A percentile compares a stretch with the other conserved stretches of the same genome.
These are phyloP conservation scores for Florisuga fusca DNA, from an alignment of 2,797 vertebrate species.

Conservation along the genomic window DNA sequence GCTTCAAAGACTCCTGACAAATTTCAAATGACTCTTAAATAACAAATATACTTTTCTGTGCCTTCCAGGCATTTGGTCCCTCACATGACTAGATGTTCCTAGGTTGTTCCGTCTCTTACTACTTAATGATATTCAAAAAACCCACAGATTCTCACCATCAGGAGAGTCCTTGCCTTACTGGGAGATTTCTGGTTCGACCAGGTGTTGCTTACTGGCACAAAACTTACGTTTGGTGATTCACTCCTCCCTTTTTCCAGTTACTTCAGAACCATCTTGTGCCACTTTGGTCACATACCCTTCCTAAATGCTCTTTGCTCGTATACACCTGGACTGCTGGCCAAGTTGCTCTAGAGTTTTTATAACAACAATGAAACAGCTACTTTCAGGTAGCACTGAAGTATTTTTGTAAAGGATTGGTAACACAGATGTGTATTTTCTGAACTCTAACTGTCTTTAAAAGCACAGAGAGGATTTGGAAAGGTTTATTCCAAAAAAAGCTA, in stretches of 20 bases:
- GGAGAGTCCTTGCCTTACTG: not conserved
- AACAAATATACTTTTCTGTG: not conserved
- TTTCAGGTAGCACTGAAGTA: not conserved
- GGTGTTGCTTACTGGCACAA: not conserved
- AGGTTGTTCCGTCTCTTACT: not conserved
- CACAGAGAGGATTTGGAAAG: slow-evolving; percentile 34
- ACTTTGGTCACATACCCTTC: not conserved
- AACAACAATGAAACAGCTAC: not conserved
- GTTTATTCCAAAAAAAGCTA: slow-evolving; percentile 31
- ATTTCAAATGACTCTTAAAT: not conserved
- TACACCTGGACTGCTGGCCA: not conserved
- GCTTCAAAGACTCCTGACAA: not conserved
- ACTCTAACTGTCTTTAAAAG: slow-evolving; percentile 64
- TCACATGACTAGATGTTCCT: not conserved
- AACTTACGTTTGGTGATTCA: not conserved
- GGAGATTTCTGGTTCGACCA: not conserved
- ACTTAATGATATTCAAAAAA: not conserved
- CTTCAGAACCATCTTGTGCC: not conserved
- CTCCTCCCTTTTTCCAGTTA: not conserved
- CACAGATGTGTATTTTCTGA: not conserved
- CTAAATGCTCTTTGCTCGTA: not conserved
- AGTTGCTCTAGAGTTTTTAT: not conserved
- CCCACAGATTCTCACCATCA: not conserved
- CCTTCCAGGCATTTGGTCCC: not conserved
- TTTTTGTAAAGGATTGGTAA: slow-evolving; percentile 18